phyloP scores from a whole-genome alignment of 2,113 vertebrate genomes.

The Myrmecobius fasciatus region DNA sequence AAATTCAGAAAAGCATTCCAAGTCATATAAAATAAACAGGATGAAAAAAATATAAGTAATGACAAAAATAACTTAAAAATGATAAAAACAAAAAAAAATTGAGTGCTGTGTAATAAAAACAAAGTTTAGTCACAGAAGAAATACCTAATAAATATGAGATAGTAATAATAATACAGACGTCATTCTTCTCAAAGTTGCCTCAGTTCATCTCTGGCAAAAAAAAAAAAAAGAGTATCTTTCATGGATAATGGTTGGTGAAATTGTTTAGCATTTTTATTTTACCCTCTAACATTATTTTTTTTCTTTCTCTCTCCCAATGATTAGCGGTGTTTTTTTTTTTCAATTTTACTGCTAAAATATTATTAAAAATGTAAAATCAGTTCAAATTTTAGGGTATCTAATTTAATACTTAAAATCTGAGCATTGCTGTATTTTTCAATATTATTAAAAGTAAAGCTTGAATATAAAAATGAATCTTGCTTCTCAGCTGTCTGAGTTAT shows the following conservation, averaged over 20 bases:
- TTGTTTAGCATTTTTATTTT: not conserved
- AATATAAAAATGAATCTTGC: constrained; percentile 10
- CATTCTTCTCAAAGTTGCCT: not conserved
- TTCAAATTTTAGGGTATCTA: constrained; percentile 69
- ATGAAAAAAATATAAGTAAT: not conserved
- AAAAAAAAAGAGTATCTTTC: constrained; percentile 50
- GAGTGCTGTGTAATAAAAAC: too few species aligned
- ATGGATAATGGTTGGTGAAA: not conserved
- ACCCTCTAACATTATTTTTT: constrained; percentile 41
- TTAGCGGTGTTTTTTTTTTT: constrained; percentile 55
- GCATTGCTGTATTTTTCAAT: constrained; percentile 55
- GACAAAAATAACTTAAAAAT: not conserved
- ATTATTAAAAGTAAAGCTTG: constrained; percentile 57
- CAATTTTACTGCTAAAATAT: constrained; percentile 73
- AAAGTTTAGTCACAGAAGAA: too few species aligned
- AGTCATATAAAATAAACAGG: not conserved
- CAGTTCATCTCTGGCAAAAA: constrained; percentile 7
- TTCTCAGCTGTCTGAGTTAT: constrained; percentile 34
- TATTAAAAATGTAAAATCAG: constrained; percentile 67
- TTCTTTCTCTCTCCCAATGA: constrained; percentile 8
- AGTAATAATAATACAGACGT: not conserved
- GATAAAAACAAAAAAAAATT: too few species aligned
- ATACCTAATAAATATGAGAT: too few species aligned
- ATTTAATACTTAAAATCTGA: constrained; percentile 49
- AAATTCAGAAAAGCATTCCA: not conserved